Evolutionary conservation across 2,888 invertebrate species (phyloP).

Genomic region (Agonopterix heracliana): DNA sequence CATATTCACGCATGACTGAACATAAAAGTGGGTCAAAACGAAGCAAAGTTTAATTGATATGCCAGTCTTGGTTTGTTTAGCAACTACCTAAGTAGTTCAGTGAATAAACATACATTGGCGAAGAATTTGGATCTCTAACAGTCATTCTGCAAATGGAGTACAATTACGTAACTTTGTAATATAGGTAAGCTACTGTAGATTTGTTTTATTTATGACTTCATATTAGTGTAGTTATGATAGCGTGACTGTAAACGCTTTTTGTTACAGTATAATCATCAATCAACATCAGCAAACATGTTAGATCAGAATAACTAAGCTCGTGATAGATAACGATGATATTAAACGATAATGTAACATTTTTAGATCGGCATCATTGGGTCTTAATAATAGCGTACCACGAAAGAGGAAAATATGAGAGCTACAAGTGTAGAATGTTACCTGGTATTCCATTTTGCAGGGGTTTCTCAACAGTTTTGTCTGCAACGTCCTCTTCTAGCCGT

Average conservation of each 20-base stretch:
- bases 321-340: slow-evolving; percentile 8
- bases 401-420: too few species aligned
- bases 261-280: slow-evolving; percentile 29
- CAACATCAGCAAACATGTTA: slow-evolving; percentile 35
- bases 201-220: too few species aligned
- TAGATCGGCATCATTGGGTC: not conserved
- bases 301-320: slow-evolving; percentile 6
- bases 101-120: slow-evolving; percentile 14
- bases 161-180: slow-evolving; percentile 17
- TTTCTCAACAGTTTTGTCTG: slow-evolving; percentile 34
- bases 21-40: slow-evolving; percentile 43
- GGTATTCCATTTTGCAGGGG: slow-evolving; percentile 35
- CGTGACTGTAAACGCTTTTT: slow-evolving; percentile 17
- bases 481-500: slow-evolving; percentile 43
- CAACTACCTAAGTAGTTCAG: slow-evolving; percentile 33
- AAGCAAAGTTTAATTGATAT: slow-evolving; percentile 53
- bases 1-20: slow-evolving; percentile 36
- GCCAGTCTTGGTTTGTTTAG: slow-evolving; percentile 44
- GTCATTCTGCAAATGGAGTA: slow-evolving; percentile 22
- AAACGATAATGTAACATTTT: slow-evolving; percentile 1
- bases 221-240: not conserved
- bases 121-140: slow-evolving; percentile 28
- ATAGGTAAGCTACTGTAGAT: too few species aligned
- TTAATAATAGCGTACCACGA: too few species aligned
- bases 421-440: slow-evolving; percentile 38